A percentile compares a stretch with the other conserved stretches of the same genome.
Evolutionary conservation across 2,797 vertebrate genomes (phyloP).

Genomic region (Malurus leucopterus): DNA sequence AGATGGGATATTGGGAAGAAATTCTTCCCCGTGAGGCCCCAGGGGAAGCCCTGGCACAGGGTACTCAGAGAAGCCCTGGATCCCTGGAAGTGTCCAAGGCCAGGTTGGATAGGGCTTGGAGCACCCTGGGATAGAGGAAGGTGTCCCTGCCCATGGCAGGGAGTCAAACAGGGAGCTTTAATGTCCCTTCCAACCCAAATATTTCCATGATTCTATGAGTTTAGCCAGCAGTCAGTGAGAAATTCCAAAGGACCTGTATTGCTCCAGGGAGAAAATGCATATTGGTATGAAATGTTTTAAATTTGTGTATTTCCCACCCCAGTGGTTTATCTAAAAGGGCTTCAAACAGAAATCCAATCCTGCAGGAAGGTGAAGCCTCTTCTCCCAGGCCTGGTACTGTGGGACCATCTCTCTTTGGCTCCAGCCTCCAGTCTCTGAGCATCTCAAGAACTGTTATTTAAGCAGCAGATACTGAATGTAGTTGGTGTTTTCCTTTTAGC

Average conservation of each 20-base stretch:
- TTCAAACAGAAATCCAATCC: background rate
- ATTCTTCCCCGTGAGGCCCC: too few species aligned
- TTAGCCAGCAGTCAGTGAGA: accelerated
- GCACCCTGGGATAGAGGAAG: accelerated
- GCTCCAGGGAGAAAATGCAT: background rate
- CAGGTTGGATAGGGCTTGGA: accelerated
- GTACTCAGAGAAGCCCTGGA: background rate
- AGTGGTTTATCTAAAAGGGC: background rate
- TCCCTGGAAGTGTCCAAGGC: background rate
- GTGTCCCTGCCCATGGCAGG: background rate
- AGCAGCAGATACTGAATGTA: background rate
- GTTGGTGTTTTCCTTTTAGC: background rate
- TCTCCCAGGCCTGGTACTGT: background rate
- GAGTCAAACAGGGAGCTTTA: too few species aligned
- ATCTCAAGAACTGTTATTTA: background rate
- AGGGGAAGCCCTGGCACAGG: background rate
- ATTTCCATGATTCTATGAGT: background rate
- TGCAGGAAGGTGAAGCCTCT: background rate
- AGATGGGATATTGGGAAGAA: background rate
- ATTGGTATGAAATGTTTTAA: background rate
- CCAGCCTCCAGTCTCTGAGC: background rate
- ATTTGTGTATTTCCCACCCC: background rate
- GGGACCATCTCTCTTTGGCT: background rate
- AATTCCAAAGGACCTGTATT: background rate
- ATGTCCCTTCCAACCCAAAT: background rate